These are phyloP conservation scores for Crocidura indochinensis DNA, from an alignment of 2,797 vertebrate genomes.

Conservation along the genomic window DNA sequence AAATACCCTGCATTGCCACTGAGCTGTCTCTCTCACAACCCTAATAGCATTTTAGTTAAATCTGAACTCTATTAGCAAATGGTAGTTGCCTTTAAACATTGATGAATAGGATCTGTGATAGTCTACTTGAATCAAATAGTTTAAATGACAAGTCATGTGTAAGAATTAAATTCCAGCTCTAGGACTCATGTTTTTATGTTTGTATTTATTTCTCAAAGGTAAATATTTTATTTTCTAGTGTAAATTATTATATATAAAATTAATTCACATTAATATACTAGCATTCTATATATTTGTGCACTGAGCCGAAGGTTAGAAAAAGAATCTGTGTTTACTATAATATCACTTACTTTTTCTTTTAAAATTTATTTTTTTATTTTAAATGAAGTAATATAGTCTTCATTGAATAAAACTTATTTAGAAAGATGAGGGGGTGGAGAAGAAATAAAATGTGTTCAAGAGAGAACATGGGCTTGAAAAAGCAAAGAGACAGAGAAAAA, in stretches of 20 bases:
- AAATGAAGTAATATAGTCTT: too few relatives aligned
- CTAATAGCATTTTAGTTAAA: neutral
- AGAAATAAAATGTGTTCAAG: too few relatives aligned
- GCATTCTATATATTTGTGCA: neutral
- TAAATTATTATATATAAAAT: neutral
- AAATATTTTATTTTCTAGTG: neutral
- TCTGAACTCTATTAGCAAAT: neutral
- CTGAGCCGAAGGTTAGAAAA: neutral
- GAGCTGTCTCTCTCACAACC: too few relatives aligned
- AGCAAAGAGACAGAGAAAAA: too few relatives aligned
- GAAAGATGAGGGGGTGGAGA: too few relatives aligned
- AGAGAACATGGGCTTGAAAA: too few relatives aligned
- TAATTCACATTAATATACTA: neutral
- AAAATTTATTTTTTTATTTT: too few relatives aligned
- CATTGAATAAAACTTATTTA: too few relatives aligned
- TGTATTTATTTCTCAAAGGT: neutral
- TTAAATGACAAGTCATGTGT: neutral
- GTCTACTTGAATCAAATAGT: constrained; percentile 14
- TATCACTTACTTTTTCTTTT: neutral
- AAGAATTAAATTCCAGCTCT: constrained; percentile 14
- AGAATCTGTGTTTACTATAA: neutral
- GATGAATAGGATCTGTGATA: neutral
- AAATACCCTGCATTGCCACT: too few relatives aligned
- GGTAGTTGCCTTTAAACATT: neutral
- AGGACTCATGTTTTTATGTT: too few relatives aligned